These are phyloP conservation scores for Elymnias hypermnestra DNA, from an alignment of 1,140 invertebrate genomes.

Conservation along the genomic window DNA sequence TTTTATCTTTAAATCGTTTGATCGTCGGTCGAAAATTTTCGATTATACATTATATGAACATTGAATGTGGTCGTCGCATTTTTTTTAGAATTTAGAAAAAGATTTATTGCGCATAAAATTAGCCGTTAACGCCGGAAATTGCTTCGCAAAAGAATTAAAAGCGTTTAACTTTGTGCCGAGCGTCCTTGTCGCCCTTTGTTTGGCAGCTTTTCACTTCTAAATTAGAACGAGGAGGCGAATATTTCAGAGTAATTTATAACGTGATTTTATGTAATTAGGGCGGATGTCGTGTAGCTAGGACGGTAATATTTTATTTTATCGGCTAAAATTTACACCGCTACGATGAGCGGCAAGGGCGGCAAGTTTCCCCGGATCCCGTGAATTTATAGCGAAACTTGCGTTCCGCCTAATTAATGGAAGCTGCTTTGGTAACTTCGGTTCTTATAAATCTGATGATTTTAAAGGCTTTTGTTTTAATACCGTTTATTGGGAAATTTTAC, in stretches of 20 bases:
- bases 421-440: constrained; percentile 42
- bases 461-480: constrained; percentile 46
- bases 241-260: constrained; percentile 63
- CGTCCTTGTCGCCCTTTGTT: constrained; percentile 59
- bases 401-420: constrained; percentile 69
- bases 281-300: constrained; percentile 50
- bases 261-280: constrained; percentile 66
- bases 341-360: constrained; percentile 51
- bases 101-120: constrained; percentile 52
- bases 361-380: constrained; percentile 53
- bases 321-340: constrained; percentile 60
- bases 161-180: constrained; percentile 49
- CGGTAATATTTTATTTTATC: constrained; percentile 73
- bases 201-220: constrained; percentile 50
- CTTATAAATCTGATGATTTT: constrained; percentile 44
- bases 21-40: not conserved
- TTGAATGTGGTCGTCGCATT: constrained; percentile 9
- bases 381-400: constrained; percentile 72
- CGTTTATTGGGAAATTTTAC: constrained; percentile 24
- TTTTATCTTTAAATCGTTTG: not conserved
- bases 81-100: constrained; percentile 28
- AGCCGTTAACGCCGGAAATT: constrained; percentile 48
- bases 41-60: not conserved
- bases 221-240: constrained; percentile 50
- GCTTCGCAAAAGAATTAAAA: constrained; percentile 49